Percentiles rank a stretch among this genome's conserved stretches.
Evolutionary conservation across 2,888 invertebrate species (phyloP).

Genomic region (Epiperipatus broadwayi): DNA sequence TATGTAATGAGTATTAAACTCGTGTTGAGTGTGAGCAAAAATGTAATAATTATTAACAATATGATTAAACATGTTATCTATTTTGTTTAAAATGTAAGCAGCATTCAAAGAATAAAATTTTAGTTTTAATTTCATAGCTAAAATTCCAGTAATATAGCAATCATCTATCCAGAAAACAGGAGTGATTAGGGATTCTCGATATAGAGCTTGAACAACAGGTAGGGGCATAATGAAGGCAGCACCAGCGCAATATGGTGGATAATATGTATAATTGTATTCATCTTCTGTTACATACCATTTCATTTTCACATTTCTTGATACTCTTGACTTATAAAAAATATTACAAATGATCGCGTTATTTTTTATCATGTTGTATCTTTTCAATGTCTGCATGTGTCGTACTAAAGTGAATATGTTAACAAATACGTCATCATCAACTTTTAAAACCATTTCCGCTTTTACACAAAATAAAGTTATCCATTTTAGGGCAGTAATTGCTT

Average conservation of each 20-base stretch:
- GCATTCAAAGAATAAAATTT: too few relatives aligned
- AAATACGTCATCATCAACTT: slow-evolving; percentile 15
- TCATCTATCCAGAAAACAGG: slow-evolving; percentile 14
- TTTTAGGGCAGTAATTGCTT: slow-evolving; percentile 10
- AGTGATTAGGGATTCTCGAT: slow-evolving; percentile 6
- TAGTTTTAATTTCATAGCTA: too few relatives aligned
- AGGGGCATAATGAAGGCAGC: slow-evolving; percentile 48
- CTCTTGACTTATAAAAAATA: slow-evolving; percentile 11
- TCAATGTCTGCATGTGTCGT: slow-evolving; percentile 9
- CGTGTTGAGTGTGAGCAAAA: too few relatives aligned
- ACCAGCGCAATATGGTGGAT: slow-evolving; percentile 58
- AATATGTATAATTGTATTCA: slow-evolving; percentile 41
- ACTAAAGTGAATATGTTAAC: slow-evolving; percentile 14
- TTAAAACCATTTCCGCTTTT: slow-evolving; percentile 8
- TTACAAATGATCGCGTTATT: slow-evolving; percentile 10
- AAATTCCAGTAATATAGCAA: slow-evolving; percentile 13
- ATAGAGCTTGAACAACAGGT: not conserved
- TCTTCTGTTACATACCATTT: slow-evolving; percentile 57
- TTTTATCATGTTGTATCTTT: slow-evolving; percentile 3
- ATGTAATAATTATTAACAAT: too few relatives aligned
- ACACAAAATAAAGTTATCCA: slow-evolving; percentile 11
- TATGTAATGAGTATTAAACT: too few relatives aligned
- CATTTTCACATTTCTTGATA: slow-evolving; percentile 38
- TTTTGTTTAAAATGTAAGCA: too few relatives aligned
- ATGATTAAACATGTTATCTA: too few relatives aligned